Base-by-base conservation (phyloP, 2,113 vertebrate genomes). In the Amia ocellicauda region DNA sequence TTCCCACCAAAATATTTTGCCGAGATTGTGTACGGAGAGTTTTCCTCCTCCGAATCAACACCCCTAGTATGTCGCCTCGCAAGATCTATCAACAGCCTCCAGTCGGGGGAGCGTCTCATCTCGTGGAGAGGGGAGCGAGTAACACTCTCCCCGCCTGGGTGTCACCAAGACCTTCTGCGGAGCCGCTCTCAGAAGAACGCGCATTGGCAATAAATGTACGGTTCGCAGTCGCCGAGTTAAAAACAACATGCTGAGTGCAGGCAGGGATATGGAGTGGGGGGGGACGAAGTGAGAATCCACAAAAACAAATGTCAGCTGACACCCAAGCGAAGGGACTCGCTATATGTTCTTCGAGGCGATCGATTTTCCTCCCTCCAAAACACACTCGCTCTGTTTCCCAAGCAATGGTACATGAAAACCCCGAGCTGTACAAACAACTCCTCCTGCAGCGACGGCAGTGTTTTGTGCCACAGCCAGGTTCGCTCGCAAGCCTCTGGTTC, bases 1-100 rank as follows among this genome's bases (percentile, higher is more conserved):
- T 86, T 90, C 88, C 86, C 86, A 88, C 84, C 89, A 90, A 92
- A 93, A 91, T 92, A 93, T 93, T 92, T 91, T 91, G 88, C 86
- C 87, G 74, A 86, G 84, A 87, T 88, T 89, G 79, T 87, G 80
- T 87, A 80, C 80, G 82, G 81, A 82, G 74, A 80, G 78, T 89
- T 85, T 88, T 89, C 84, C 83, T 85, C 87, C 87, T 84, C 77
- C 70, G 83, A 91, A 88, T 91, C 87, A 86, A 88, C 87, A 89
- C 85, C 67, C 75, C 73, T 76, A 85, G 79, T 78, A 76, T 77
- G 78, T 80, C 83, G 75, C 78, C 88, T 89, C 76, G 53, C 81
- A 83, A 78, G 80, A 86, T 88, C 87, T 86, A 86, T 87, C 85
- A 88, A 83, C 85, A 87, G 80, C 75, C 89, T 83, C 86, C 89